These are phyloP conservation scores for Xanthia icteritia DNA, from an alignment of 2,888 invertebrate species.

Conservation along the genomic window DNA sequence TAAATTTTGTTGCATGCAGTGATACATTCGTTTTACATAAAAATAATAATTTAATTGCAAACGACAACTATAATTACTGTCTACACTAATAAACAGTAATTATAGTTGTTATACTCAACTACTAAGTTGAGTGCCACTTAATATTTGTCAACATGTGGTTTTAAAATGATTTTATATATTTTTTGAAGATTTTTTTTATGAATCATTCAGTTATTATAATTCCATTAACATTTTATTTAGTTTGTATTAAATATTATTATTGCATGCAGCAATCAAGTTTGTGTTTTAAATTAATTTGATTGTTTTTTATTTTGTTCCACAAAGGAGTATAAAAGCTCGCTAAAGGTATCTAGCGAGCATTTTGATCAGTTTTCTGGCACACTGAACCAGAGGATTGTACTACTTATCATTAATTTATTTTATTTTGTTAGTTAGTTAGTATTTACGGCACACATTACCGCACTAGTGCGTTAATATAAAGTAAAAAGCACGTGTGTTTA, in stretches of 20 bases:
- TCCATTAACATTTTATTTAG: neutral
- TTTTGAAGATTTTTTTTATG: neutral
- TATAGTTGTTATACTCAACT: too few relatives aligned
- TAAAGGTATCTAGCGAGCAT: slow-evolving; percentile 75
- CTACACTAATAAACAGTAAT: too few relatives aligned
- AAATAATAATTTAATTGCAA: slow-evolving; percentile 55
- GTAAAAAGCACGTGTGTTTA: too few relatives aligned
- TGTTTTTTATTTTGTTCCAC: slow-evolving; percentile 73
- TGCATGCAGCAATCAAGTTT: slow-evolving; percentile 28
- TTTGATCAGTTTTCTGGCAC: slow-evolving; percentile 75
- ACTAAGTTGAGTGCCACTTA: too few relatives aligned
- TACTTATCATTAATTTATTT: slow-evolving; percentile 62
- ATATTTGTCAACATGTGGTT: neutral
- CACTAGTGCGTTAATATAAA: too few relatives aligned
- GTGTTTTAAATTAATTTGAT: slow-evolving; percentile 45
- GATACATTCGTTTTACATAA: slow-evolving; percentile 62
- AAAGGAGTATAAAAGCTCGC: slow-evolving; percentile 78
- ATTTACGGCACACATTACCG: too few relatives aligned
- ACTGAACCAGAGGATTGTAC: slow-evolving; percentile 71
- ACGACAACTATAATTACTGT: slow-evolving; percentile 60
- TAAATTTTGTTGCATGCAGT: slow-evolving; percentile 64
- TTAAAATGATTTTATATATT: slow-evolving; percentile 2
- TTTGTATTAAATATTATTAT: slow-evolving; percentile 2
- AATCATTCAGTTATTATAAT: neutral
- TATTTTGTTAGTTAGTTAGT: too few relatives aligned